A percentile compares a stretch with the other conserved stretches of the same genome.
Conservation (phyloP, 2,888 invertebrate genomes). For the Diarsia dahlii region DNA sequence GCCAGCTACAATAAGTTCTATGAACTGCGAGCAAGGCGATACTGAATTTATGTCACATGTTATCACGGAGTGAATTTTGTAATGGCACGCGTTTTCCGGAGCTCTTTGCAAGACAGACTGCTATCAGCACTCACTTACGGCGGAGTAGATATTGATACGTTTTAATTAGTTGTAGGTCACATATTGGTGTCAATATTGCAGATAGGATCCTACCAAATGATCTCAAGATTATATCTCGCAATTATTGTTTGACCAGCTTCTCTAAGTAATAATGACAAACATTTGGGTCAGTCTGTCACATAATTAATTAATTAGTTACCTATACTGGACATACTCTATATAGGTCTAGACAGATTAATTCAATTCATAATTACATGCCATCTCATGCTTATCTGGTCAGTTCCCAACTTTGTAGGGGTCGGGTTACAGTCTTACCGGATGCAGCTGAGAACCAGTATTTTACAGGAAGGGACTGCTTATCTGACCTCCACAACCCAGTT, state of each 20-base stretch:
- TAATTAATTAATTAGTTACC: constrained; percentile 22
- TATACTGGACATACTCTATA: too few species aligned
- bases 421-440: too few species aligned
- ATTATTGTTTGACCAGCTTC: constrained; percentile 21
- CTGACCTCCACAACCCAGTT: too few species aligned
- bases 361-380: neutral
- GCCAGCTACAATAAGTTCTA: constrained; percentile 83
- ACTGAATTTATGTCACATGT: constrained; percentile 87
- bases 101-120: constrained; percentile 60
- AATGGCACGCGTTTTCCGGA: constrained; percentile 84
- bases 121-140: constrained; percentile 29
- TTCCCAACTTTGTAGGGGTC: too few species aligned
- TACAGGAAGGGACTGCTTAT: too few species aligned
- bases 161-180: constrained; percentile 60
- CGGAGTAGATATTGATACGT: constrained; percentile 30
- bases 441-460: too few species aligned
- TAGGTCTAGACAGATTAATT: neutral
- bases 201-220: constrained; percentile 23
- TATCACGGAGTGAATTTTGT: constrained; percentile 86
- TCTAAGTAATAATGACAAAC: constrained; percentile 14
- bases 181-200: constrained; percentile 41
- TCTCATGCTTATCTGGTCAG: too few species aligned
- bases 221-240: constrained; percentile 22
- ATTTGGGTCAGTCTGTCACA: constrained; percentile 35
- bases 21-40: constrained; percentile 84